A percentile compares a stretch with the other conserved stretches of the same genome.
Conservation (phyloP, 2,888 invertebrate species). For the Cerastoderma edule region DNA sequence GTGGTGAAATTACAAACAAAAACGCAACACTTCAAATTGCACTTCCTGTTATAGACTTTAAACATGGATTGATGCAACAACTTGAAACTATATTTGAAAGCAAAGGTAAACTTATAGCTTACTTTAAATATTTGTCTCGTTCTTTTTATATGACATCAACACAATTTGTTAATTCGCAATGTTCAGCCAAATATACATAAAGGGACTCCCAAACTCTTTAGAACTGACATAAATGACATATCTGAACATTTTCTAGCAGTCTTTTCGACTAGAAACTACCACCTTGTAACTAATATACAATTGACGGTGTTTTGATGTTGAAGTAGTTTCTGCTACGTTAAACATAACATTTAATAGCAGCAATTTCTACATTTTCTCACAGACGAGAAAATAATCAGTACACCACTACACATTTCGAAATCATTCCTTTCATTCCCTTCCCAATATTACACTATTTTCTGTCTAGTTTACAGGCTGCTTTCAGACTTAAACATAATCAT, state of each 20-base stretch:
- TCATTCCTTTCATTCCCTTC: too few species aligned
- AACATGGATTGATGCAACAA: not conserved
- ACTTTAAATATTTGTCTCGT: not conserved
- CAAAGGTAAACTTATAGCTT: not conserved
- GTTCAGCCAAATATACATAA: not conserved
- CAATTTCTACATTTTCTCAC: too few species aligned
- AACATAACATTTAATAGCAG: too few species aligned
- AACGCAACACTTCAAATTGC: not conserved
- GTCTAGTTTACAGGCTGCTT: too few species aligned
- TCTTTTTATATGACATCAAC: not conserved
- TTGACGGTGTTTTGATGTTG: too few species aligned
- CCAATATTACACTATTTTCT: too few species aligned
- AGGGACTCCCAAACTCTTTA: not conserved
- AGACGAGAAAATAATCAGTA: too few species aligned
- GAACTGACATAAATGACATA: not conserved
- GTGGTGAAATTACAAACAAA: not conserved
- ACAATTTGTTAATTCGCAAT: not conserved
- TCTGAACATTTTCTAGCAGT: not conserved
- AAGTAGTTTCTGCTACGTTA: too few species aligned
- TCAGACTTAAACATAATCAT: too few species aligned
- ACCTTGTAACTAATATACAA: not conserved
- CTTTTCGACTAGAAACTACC: not conserved
- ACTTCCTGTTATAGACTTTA: not conserved
- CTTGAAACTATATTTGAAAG: constrained; percentile 7
- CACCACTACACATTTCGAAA: too few species aligned